These are phyloP conservation scores for Torymus texanus DNA, from an alignment of 2,888 invertebrate species.

Conservation along the genomic window DNA sequence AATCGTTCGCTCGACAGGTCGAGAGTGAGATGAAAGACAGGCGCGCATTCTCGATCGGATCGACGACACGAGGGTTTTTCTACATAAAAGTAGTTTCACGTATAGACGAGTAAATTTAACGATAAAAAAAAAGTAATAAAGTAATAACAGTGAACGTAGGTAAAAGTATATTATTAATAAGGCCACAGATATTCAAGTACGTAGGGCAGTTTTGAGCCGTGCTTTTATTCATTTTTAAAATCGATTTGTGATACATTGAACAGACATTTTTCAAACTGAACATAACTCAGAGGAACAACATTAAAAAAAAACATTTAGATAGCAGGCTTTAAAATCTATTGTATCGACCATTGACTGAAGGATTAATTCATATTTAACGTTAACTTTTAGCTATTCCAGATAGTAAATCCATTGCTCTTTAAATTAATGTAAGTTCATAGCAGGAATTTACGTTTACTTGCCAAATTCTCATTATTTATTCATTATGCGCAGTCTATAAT, in stretches of 20 bases:
- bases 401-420: too few relatives aligned
- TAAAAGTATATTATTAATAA: conserved; percentile 37
- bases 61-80: conserved; percentile 66
- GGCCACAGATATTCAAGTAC: conserved; percentile 21
- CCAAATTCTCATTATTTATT: too few relatives aligned
- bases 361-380: too few relatives aligned
- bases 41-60: conserved; percentile 58
- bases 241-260: conserved; percentile 5
- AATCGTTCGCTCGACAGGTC: conserved; percentile 62
- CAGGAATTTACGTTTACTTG: too few relatives aligned
- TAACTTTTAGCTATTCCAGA: too few relatives aligned
- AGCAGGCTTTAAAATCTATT: too few relatives aligned
- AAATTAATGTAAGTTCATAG: too few relatives aligned
- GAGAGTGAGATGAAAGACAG: conserved; percentile 55
- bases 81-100: conserved; percentile 60
- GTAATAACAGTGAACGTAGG: conserved; percentile 38
- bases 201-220: conserved; percentile 31
- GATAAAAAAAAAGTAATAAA: conserved; percentile 28
- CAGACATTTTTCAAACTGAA: too few relatives aligned
- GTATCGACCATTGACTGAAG: too few relatives aligned
- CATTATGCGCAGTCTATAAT: too few relatives aligned
- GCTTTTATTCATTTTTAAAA: conserved; percentile 34
- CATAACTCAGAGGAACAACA: too few relatives aligned
- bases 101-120: conserved; percentile 50
- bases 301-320: too few relatives aligned